Percentiles rank a stretch among this genome's conserved stretches.
phyloP scores from a whole-genome alignment of 2,113 vertebrate genomes.

The Pterocles burchelli region DNA sequence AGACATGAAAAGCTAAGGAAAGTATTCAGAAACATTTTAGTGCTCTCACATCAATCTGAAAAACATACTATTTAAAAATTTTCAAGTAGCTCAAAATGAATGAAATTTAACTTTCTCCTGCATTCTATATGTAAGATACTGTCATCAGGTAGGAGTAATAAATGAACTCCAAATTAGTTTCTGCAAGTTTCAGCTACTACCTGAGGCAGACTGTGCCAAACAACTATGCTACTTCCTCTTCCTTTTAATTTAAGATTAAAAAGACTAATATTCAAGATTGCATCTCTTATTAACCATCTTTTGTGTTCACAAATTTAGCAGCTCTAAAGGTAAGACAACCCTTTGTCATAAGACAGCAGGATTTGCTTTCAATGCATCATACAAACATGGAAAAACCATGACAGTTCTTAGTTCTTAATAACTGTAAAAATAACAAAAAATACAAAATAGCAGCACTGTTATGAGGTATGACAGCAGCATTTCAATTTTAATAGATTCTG shows the following conservation, averaged over 20 bases:
- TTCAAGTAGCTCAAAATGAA: neutral
- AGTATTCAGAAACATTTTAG: neutral
- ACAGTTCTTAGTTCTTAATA: neutral
- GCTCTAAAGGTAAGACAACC: neutral
- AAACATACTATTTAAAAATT: neutral
- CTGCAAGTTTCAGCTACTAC: neutral
- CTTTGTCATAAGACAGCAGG: neutral
- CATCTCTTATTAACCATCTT: neutral
- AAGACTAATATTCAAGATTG: neutral
- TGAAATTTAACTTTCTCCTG: neutral
- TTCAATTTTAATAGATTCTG: neutral
- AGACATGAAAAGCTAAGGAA: neutral
- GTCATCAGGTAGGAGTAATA: slow-evolving; percentile 5
- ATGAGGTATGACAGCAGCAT: neutral
- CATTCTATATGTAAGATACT: neutral
- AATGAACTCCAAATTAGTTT: neutral
- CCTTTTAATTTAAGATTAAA: neutral
- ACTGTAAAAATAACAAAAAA: neutral
- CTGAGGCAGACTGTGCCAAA: neutral
- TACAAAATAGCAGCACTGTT: neutral
- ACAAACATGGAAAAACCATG: neutral
- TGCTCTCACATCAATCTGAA: neutral
- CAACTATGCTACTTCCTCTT: neutral
- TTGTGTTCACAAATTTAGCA: neutral
- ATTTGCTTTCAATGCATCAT: neutral